A percentile compares a stretch with the other conserved stretches of the same genome.
These are phyloP conservation scores for Trichoplax adhaerens DNA, from an alignment of 37 sponge, comb jelly and placozoan genomes.

Conservation along the genomic window DNA sequence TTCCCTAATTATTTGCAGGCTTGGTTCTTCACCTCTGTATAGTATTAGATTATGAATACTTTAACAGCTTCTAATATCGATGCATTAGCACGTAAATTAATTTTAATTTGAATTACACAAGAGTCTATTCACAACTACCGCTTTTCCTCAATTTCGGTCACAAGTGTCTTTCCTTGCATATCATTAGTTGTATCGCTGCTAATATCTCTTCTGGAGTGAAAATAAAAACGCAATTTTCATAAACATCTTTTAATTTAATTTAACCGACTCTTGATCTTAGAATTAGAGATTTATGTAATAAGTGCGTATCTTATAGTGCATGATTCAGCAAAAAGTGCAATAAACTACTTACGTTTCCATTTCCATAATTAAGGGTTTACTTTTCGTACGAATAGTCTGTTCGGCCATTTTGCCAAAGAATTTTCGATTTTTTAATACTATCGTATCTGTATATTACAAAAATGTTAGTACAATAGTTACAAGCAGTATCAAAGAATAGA, in stretches of 20 bases:
- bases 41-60: not conserved
- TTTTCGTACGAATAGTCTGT: constrained; percentile 49
- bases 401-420: constrained; percentile 50
- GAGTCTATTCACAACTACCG: too few species aligned
- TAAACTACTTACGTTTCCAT: constrained; percentile 23
- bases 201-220: too few species aligned
- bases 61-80: not conserved
- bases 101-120: not conserved
- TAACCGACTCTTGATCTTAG: too few species aligned
- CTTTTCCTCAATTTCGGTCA: constrained; percentile 10
- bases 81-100: not conserved
- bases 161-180: not conserved
- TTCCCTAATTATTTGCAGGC: constrained; percentile 54
- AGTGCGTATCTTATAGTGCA: too few species aligned
- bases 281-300: too few species aligned
- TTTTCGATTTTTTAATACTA: constrained; percentile 53
- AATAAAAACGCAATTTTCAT: too few species aligned
- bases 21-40: constrained; percentile 30
- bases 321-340: too few species aligned
- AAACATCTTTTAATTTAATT: too few species aligned
- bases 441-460: constrained; percentile 29
- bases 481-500: not conserved
- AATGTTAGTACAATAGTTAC: too few species aligned
- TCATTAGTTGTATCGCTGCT: too few species aligned
- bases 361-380: constrained; percentile 68